A percentile compares a stretch with the other conserved stretches of the same genome.
These are phyloP conservation scores for Montipora efflorescens DNA, from an alignment of 64 coral and sea anemone species.

Conservation along the genomic window DNA sequence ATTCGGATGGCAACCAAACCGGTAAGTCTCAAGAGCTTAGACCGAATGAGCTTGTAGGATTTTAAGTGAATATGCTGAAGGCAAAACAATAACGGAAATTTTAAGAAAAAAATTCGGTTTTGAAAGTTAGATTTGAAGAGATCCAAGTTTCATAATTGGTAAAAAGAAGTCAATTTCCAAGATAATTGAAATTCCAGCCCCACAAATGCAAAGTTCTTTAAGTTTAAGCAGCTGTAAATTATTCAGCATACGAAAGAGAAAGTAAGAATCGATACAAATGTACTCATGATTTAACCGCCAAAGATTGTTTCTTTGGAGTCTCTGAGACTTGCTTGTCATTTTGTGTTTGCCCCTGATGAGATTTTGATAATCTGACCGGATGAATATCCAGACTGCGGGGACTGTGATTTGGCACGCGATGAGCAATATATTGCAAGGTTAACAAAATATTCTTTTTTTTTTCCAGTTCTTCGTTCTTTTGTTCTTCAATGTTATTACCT, in stretches of 20 bases:
- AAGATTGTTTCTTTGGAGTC: not conserved
- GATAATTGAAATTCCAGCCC: no score
- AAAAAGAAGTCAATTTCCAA: no score
- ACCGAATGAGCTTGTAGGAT: not conserved
- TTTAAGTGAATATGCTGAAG: no score
- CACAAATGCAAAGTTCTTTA: not conserved
- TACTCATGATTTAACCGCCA: not conserved
- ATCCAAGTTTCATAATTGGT: no score
- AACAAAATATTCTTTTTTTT: not conserved
- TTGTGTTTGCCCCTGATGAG: not conserved
- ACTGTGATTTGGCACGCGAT: no score
- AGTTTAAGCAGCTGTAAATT: not conserved
- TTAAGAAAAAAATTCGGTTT: no score
- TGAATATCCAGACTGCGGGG: no score
- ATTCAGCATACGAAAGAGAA: not conserved
- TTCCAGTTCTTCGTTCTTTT: not conserved
- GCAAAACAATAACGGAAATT: no score
- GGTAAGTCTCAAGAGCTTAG: not conserved
- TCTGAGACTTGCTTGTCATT: not conserved
- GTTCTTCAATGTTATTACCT: not conserved
- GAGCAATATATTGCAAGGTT: not conserved
- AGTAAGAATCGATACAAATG: not conserved
- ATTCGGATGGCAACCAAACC: not conserved
- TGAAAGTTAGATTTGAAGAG: no score
- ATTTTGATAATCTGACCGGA: not conserved